A percentile compares a stretch with the other conserved stretches of the same genome.
Evolutionary conservation across 1,140 invertebrate species (phyloP).

Genomic region (Ephestia elutella): DNA sequence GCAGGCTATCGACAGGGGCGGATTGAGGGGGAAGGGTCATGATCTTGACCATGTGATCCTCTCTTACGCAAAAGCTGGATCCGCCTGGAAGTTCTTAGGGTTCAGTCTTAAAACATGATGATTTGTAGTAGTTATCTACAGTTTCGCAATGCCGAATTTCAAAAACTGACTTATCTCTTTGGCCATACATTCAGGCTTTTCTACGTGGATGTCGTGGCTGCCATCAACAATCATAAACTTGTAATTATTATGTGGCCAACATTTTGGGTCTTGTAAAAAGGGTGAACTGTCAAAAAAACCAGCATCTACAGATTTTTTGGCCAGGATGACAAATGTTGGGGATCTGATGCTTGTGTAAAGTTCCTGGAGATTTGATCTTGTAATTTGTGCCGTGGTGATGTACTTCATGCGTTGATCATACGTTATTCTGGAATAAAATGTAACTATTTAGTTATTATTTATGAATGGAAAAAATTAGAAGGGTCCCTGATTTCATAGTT

Average conservation of each 20-base stretch:
- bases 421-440: conserved; percentile 32
- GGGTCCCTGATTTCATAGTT: too few species aligned
- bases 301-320: conserved; percentile 20
- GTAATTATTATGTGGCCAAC: conserved; percentile 42
- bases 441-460: too few species aligned
- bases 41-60: too few species aligned
- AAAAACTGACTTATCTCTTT: conserved; percentile 29
- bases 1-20: too few species aligned
- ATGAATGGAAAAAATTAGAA: too few species aligned
- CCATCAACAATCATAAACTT: conserved; percentile 29
- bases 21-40: too few species aligned
- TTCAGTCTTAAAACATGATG: background rate
- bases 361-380: conserved; percentile 22
- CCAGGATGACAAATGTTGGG: conserved; percentile 37
- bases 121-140: too few species aligned
- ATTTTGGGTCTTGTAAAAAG: conserved; percentile 30
- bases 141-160: background rate
- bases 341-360: conserved; percentile 29
- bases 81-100: too few species aligned
- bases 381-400: conserved; percentile 29
- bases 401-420: conserved; percentile 51
- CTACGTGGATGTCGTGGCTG: conserved; percentile 29
- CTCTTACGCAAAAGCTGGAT: too few species aligned
- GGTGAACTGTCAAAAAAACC: conserved; percentile 24
- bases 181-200: conserved; percentile 26